Conservation (phyloP, 2,113 vertebrate species). For the Guaruba guarouba region DNA sequence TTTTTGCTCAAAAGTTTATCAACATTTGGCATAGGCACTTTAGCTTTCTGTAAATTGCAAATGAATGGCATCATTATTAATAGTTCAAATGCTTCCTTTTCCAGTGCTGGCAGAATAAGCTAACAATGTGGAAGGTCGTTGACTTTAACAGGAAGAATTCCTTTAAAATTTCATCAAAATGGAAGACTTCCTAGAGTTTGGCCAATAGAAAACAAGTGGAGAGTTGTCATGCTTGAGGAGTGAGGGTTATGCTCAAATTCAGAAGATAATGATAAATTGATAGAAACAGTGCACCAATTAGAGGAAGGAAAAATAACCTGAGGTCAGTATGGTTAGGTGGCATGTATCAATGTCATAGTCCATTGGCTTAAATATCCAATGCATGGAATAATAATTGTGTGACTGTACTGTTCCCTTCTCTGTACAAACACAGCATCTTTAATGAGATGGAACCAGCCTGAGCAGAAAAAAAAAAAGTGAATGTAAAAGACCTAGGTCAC, state of each 20-base stretch:
- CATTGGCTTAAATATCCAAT: slow-evolving; percentile 3
- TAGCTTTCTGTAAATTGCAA: not conserved
- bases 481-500: not conserved
- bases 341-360: slow-evolving; percentile 2
- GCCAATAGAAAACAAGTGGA: not conserved
- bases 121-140: not conserved
- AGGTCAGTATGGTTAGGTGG: not conserved
- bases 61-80: not conserved
- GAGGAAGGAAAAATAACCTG: not conserved
- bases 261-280: not conserved
- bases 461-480: not conserved
- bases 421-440: slow-evolving; percentile 12
- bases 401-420: slow-evolving; percentile 22
- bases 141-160: not conserved
- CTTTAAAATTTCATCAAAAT: not conserved
- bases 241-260: not conserved
- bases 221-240: not conserved
- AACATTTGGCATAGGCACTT: not conserved
- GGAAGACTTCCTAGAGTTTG: not conserved
- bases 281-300: not conserved
- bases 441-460: slow-evolving; percentile 44
- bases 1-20: not conserved
- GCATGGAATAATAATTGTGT: slow-evolving; percentile 1
- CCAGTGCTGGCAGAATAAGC: not conserved
- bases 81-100: not conserved